Base-by-base conservation (phyloP, 1,140 invertebrate genomes). In the Musca vetustissima region DNA sequence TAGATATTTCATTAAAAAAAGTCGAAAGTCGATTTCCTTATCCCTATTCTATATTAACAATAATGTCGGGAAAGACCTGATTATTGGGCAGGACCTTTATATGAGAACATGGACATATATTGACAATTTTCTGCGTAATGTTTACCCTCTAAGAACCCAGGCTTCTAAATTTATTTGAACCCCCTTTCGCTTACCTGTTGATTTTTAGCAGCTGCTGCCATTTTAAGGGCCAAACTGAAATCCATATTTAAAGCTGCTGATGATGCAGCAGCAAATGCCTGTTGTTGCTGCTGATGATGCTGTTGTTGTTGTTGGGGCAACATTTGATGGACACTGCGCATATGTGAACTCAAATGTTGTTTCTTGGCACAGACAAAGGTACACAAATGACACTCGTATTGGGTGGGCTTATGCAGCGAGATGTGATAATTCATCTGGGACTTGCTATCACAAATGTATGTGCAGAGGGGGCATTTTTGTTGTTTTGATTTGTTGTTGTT, bases 361-460 rank as follows among this genome's bases (percentile, higher is more conserved):
- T 89, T 86, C 78, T 92, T 91, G 28, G 89, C 91, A 1, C 93
- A 93, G 77, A 92, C 93, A 75, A 94, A 96, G 70, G 90, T 89
- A 81, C 93, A 96, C 67, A 89, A 83, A 0, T 87, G 86, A 80
- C 93, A 95, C 79, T 92, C 91, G 81, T 91, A 94, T 64, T 88
- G 87, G 11, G 85, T 85, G 7, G 90, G 87, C 49, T 91, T 87
- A 77, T 96, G 93, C 76, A 95, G 92, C 78, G 95, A 92, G 73
- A 92, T 91, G 73, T 95, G 93, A 79, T 94, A 93, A 71, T 92
- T 87, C 75, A 90, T 93, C 77, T 95, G 92, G 50, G 91, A 91
- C 80, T 93, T 92, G 76, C 90, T 93, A 75, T 93, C 91, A 25
- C 90, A 92, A 69, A 91, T 90, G 78, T 92, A 93, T 0, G 92